These are phyloP conservation scores for Myotis yumanensis DNA, from an alignment of 2,113 vertebrate species.

Conservation along the genomic window DNA sequence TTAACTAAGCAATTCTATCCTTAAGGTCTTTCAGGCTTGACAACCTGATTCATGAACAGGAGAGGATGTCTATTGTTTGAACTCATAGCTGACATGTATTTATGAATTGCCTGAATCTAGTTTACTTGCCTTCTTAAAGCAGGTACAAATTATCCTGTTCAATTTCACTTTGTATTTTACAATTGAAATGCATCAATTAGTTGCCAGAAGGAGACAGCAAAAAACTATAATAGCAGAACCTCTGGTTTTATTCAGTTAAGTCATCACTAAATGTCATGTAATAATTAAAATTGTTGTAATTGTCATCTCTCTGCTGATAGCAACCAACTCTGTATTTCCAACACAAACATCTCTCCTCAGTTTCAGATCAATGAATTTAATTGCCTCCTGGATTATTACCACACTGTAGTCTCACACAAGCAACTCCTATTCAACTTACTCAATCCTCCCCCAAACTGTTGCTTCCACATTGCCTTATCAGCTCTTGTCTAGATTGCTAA, in stretches of 20 bases:
- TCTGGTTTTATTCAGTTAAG: not conserved
- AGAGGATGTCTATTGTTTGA: not conserved
- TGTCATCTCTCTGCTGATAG: not conserved
- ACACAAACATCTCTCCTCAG: not conserved
- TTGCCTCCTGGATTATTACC: not conserved
- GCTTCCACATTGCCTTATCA: not conserved
- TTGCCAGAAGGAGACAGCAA: not conserved
- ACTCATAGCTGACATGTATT: not conserved
- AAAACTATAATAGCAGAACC: not conserved
- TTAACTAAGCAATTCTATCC: not conserved
- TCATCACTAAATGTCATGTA: not conserved
- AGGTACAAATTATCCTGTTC: constrained; percentile 8
- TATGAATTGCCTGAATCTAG: constrained; percentile 21
- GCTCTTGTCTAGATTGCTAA: not conserved
- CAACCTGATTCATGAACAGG: not conserved
- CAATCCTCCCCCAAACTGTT: not conserved
- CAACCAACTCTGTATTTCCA: not conserved
- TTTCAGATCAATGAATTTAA: not conserved
- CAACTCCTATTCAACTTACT: not conserved
- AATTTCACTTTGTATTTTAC: not conserved
- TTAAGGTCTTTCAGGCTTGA: not conserved
- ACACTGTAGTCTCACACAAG: not conserved
- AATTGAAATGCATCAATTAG: not conserved
- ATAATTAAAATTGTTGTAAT: constrained; percentile 2
- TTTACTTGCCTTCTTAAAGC: not conserved